Base-by-base conservation (phyloP, 2,113 vertebrate genomes). In the Tragelaphus buxtoni region DNA sequence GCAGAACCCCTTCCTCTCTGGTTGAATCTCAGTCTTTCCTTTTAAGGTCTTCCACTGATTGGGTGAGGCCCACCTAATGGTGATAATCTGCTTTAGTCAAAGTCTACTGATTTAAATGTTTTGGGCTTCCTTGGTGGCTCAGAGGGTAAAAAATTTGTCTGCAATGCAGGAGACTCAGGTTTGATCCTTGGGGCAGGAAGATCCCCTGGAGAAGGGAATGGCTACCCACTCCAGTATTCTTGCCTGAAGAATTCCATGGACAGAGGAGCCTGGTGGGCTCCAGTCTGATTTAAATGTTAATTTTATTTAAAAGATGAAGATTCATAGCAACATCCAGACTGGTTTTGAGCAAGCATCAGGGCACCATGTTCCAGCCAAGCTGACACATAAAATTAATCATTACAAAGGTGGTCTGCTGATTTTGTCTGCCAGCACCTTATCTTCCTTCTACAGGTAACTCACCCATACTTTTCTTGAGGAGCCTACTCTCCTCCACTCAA, bases 381-480 rank as follows among this genome's bases (percentile, higher is more conserved):
- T 9, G 39, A 45, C 4, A 8, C 12, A 5, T 17, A 12, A 30
- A 53, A 32, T 6, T 22, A 39, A 47, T 39, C 72, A 4, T 30
- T 6, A 30, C 32, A 35, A 28, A 79, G 77, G 51, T 16, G 0
- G 1, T 8, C 32, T 2, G 17, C 4, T 7, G 63, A 8, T 53
- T 35, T 28, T 9, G 10, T 72, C 35, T 12, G 2, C 39, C 9
- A 9, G 16, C 5, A 14, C 7, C 45, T 8, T 9, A 26, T 12
- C 4, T 16, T 53, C 10, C 18, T 81, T 56, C 9, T 42, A 55
- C 39, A n/a, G 26, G 49, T 26, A 72, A 26, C 14, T 7, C 4
- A 9, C 12, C 63, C 32, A 18, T 26, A 2, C 0, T 3, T 9
- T n/a, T 51, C 35, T 7, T 1, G 12, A 10, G 13, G 22, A 18